Conservation (phyloP, 1,140 invertebrate species). For the Aplysia californica region DNA sequence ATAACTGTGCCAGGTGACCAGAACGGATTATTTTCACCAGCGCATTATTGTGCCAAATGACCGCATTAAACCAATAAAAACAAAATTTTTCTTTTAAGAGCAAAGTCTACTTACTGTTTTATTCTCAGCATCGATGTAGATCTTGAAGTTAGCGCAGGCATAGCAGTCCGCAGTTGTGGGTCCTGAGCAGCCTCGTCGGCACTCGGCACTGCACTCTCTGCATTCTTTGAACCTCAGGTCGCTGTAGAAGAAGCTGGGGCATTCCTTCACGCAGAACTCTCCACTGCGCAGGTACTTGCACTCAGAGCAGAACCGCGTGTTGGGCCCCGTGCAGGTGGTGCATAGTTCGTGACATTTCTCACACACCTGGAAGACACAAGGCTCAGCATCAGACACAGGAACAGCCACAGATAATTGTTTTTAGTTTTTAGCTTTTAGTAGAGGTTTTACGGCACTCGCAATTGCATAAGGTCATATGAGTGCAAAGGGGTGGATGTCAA, state of each 20-base stretch:
- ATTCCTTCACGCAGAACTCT: constrained; percentile 78
- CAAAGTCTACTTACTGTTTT: constrained; percentile 33
- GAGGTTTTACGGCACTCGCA: too few species aligned
- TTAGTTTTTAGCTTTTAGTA: too few species aligned
- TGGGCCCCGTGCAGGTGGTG: constrained; percentile 83
- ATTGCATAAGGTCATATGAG: too few species aligned
- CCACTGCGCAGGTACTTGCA: constrained; percentile 47
- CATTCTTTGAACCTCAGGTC: constrained; percentile 37
- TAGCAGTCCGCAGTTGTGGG: constrained; percentile 82
- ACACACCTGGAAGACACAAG: constrained; percentile 51
- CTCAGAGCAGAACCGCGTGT: constrained; percentile 38
- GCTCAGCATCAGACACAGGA: too few species aligned
- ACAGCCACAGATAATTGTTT: too few species aligned
- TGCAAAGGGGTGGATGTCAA: too few species aligned
- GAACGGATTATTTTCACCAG: too few species aligned
- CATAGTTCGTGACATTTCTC: constrained; percentile 87
- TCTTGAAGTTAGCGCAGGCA: constrained; percentile 86
- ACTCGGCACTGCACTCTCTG: constrained; percentile 75
- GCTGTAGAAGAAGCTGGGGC: constrained; percentile 63
- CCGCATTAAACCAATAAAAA: too few species aligned
- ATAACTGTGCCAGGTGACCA: too few species aligned
- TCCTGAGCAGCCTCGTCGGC: constrained; percentile 85
- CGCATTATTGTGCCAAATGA: too few species aligned
- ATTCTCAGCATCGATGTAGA: constrained; percentile 72
- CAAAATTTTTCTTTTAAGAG: too few species aligned